These are phyloP conservation scores for Pentalonia nigronervosa DNA, from an alignment of 1,140 invertebrate species.

Conservation along the genomic window DNA sequence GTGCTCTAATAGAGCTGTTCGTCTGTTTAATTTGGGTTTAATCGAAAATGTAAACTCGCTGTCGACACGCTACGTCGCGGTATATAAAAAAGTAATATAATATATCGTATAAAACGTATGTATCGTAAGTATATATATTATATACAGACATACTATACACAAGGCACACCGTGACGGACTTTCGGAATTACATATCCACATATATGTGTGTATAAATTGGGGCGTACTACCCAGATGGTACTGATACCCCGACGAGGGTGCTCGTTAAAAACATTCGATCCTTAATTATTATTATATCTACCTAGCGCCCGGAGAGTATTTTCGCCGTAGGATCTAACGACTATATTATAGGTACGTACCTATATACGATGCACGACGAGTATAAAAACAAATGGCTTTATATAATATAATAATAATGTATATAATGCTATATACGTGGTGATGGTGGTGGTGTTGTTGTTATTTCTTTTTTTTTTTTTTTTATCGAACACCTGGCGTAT, in stretches of 20 bases:
- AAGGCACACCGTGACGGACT: conserved; percentile 47
- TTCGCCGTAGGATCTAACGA: conserved; percentile 30
- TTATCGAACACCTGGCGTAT: conserved; percentile 51
- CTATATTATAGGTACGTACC: not conserved
- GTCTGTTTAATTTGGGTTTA: conserved; percentile 57
- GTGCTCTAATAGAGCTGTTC: conserved; percentile 44
- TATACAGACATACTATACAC: no score
- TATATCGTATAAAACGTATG: not conserved
- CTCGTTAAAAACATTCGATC: conserved; percentile 57
- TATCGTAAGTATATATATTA: not conserved
- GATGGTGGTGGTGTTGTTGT: conserved; percentile 21
- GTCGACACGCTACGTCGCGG: conserved; percentile 46
- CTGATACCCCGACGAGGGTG: conserved; percentile 19
- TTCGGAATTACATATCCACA: conserved; percentile 35
- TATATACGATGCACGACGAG: not conserved
- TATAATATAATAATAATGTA: not conserved
- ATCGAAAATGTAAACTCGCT: conserved; percentile 57
- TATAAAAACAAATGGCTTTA: conserved; percentile 43
- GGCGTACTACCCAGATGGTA: conserved; percentile 44
- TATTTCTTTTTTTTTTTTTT: conserved; percentile 28
- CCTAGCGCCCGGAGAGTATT: conserved; percentile 46
- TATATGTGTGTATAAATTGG: conserved; percentile 31
- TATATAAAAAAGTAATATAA: not conserved
- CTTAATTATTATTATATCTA: conserved; percentile 55
- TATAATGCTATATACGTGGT: not conserved